Evolutionary conservation across 2,113 vertebrate species (phyloP).

Genomic region (Semicossyphus pulcher): DNA sequence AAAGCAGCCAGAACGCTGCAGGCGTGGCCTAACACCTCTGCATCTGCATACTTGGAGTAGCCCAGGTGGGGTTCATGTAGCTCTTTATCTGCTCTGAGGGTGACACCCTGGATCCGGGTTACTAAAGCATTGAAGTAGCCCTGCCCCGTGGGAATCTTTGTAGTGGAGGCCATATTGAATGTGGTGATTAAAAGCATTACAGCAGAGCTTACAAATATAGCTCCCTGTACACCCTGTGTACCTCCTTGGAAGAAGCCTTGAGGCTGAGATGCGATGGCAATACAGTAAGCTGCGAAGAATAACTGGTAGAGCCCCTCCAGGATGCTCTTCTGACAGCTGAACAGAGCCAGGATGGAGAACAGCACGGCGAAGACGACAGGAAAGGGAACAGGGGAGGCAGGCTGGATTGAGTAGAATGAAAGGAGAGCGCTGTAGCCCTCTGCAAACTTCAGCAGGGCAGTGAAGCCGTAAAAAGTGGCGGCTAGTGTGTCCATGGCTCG

Average conservation of each 20-base stretch:
- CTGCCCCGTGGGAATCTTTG: slow-evolving; percentile 77
- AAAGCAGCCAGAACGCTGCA: slow-evolving; percentile 88
- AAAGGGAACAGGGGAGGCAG: slow-evolving; percentile 77
- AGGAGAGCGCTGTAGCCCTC: slow-evolving; percentile 86
- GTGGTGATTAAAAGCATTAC: slow-evolving; percentile 80
- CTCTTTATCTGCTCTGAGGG: slow-evolving; percentile 80
- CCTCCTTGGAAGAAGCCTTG: slow-evolving; percentile 84
- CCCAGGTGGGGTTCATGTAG: slow-evolving; percentile 85
- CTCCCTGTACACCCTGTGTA: slow-evolving; percentile 85
- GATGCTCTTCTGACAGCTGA: slow-evolving; percentile 81
- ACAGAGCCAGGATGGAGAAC: slow-evolving; percentile 85
- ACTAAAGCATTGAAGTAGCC: slow-evolving; percentile 74
- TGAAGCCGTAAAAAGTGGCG: slow-evolving; percentile 87
- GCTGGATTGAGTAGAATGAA: slow-evolving; percentile 68
- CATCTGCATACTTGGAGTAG: slow-evolving; percentile 89
- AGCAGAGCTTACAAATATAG: slow-evolving; percentile 85
- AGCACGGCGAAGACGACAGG: slow-evolving; percentile 86
- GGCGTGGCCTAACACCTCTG: slow-evolving; percentile 86
- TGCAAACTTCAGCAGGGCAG: slow-evolving; percentile 84
- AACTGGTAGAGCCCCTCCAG: slow-evolving; percentile 85
- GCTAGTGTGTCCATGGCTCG: slow-evolving; percentile 81
- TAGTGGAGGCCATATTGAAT: slow-evolving; percentile 74
- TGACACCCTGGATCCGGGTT: slow-evolving; percentile 64
- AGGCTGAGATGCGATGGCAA: slow-evolving; percentile 84
- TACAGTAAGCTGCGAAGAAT: slow-evolving; percentile 84